Conservation (phyloP, 2,113 vertebrate species). For the Mustelus asterias region DNA sequence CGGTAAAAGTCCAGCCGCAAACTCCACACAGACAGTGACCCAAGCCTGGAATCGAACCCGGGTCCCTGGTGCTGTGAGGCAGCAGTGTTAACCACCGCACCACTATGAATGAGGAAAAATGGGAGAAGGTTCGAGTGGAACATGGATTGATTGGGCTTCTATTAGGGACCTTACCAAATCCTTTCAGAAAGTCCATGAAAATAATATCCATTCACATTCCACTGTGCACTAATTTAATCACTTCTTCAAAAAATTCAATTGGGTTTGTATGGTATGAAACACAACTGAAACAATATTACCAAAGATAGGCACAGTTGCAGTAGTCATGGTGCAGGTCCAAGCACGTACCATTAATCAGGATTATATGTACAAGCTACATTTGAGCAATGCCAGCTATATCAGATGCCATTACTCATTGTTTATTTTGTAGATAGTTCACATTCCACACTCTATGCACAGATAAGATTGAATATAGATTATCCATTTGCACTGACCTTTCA, state of each 20-base stretch:
- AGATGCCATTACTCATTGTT: constrained; percentile 12
- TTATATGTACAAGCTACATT: neutral
- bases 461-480: constrained; percentile 17
- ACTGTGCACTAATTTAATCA: neutral
- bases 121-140: neutral
- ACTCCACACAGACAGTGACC: too few species aligned
- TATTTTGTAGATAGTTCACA: neutral
- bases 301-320: neutral
- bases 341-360: neutral
- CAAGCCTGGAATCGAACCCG: too few species aligned
- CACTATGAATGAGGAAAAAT: neutral
- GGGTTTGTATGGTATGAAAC: neutral
- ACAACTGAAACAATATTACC: neutral
- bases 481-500: constrained; percentile 30
- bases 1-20: too few species aligned
- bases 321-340: neutral
- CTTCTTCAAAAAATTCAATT: neutral
- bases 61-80: too few species aligned
- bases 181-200: neutral
- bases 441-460: neutral
- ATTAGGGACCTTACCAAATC: neutral
- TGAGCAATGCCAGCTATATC: neutral
- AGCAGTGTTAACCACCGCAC: too few species aligned
- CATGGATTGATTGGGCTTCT: neutral
- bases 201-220: neutral